Percentiles rank a stretch among this genome's conserved stretches.
These are phyloP conservation scores for Ypsolopha sequella DNA, from an alignment of 2,888 invertebrate species.

Conservation along the genomic window DNA sequence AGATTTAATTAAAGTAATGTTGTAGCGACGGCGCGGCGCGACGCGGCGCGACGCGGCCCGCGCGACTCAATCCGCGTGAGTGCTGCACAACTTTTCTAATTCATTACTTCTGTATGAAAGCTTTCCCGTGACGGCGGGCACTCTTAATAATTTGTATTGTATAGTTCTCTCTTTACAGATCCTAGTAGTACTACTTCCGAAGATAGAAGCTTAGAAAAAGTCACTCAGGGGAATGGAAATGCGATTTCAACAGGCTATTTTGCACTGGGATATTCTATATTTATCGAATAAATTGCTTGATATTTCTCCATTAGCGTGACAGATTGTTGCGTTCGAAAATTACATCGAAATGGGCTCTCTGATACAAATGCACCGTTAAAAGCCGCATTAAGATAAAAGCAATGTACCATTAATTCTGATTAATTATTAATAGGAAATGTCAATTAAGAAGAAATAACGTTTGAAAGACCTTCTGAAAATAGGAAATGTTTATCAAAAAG, in stretches of 20 bases:
- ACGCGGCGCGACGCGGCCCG: conserved; percentile 47
- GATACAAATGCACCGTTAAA: conserved; percentile 59
- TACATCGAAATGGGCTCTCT: conserved; percentile 53
- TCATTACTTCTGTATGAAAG: conserved; percentile 71
- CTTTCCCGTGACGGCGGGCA: conserved; percentile 67
- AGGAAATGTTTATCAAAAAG: conserved; percentile 63
- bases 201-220: not conserved
- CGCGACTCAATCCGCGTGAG: conserved; percentile 65
- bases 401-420: conserved; percentile 56
- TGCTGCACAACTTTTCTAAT: conserved; percentile 71
- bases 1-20: conserved; percentile 74
- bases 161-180: conserved; percentile 45
- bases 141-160: conserved; percentile 71
- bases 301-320: conserved; percentile 59
- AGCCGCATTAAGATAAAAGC: conserved; percentile 65
- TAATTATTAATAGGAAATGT: conserved; percentile 64
- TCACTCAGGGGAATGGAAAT: conserved; percentile 36
- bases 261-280: not conserved
- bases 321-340: conserved; percentile 40
- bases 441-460: conserved; percentile 55
- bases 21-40: conserved; percentile 58
- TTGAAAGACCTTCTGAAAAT: conserved; percentile 51
- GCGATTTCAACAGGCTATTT: conserved; percentile 21
- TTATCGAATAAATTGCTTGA: conserved; percentile 34
- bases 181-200: conserved; percentile 15